Conservation (phyloP, 2,113 vertebrate genomes). For the Archocentrus centrarchus region DNA sequence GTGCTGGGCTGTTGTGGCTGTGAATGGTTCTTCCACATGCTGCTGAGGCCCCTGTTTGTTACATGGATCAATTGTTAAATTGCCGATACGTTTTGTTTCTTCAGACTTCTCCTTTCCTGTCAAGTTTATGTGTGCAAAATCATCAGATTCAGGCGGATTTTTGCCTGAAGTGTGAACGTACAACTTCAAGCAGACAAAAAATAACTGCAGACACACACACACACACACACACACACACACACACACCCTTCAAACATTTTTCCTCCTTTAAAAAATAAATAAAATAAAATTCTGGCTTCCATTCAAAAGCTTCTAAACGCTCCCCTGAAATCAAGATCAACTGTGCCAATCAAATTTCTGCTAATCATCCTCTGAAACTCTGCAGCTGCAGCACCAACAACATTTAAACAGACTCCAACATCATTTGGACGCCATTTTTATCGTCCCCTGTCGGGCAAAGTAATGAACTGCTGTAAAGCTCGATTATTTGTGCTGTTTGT, state of each 20-base stretch:
- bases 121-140: background rate
- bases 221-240: background rate
- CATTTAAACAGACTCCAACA: slow-evolving; percentile 30
- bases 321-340: background rate
- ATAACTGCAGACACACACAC: background rate
- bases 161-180: background rate
- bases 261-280: background rate
- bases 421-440: background rate
- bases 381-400: slow-evolving; percentile 29
- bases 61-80: no score
- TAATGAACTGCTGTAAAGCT: slow-evolving; percentile 51
- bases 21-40: no score
- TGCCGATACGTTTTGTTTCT: no score
- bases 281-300: background rate
- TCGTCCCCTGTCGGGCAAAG: slow-evolving; percentile 29
- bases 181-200: background rate
- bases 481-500: slow-evolving; percentile 66
- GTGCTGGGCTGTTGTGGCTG: no score
- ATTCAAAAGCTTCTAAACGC: rapidly evolving
- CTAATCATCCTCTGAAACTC: background rate
- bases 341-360: background rate
- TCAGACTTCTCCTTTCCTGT: no score
- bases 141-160: background rate
- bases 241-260: background rate
- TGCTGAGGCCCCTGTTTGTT: no score